A percentile compares a stretch with the other conserved stretches of the same genome.
phyloP scores from a whole-genome alignment of 2,113 vertebrate species.

The Nipponia nippon region DNA sequence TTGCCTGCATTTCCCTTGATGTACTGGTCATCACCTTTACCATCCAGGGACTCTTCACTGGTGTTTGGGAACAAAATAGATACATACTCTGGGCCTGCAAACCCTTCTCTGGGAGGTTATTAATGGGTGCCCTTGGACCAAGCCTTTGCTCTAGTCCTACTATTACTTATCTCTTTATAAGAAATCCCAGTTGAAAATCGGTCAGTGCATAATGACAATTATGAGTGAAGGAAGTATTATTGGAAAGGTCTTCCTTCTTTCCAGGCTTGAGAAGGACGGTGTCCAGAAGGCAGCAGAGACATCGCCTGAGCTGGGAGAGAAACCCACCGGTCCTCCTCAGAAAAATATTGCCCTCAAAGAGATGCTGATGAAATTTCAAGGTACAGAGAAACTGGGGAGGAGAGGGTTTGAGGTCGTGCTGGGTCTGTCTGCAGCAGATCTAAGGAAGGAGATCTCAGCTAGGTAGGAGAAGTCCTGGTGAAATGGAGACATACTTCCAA shows the following conservation, averaged over 20 bases:
- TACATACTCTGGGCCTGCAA: neutral
- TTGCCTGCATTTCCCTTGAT: no score
- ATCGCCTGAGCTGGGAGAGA: neutral
- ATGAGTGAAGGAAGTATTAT: accelerated
- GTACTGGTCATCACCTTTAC: neutral
- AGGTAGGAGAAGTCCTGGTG: neutral
- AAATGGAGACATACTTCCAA: neutral
- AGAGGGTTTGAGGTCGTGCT: accelerated
- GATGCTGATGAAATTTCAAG: neutral
- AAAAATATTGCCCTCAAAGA: neutral
- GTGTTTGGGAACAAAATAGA: neutral
- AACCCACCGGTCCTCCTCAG: accelerated
- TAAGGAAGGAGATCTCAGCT: neutral
- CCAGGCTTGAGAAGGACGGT: neutral
- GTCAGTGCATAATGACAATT: accelerated
- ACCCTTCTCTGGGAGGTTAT: neutral
- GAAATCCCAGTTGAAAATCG: neutral
- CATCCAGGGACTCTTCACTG: neutral
- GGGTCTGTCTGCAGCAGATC: neutral
- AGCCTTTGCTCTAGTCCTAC: neutral
- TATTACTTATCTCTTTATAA: neutral
- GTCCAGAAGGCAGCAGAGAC: neutral
- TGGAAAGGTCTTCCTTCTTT: neutral
- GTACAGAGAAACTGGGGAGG: neutral
- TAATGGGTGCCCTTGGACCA: neutral